A percentile compares a stretch with the other conserved stretches of the same genome.
phyloP scores from a whole-genome alignment of 2,888 invertebrate genomes.

The Hirtodrosophila alboralis region DNA sequence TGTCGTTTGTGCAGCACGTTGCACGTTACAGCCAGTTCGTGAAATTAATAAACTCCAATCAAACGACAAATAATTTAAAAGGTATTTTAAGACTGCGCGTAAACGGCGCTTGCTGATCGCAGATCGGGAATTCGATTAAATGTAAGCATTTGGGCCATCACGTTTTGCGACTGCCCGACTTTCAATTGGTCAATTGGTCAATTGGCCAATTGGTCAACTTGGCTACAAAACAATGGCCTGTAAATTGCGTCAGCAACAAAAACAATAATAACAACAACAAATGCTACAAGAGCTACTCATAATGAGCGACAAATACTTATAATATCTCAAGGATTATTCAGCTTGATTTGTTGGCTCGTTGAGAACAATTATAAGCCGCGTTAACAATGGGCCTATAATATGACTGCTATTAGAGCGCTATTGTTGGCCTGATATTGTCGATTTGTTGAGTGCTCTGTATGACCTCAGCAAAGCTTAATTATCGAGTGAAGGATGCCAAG shows the following conservation, averaged over 20 bases:
- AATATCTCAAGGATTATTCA: conserved; percentile 65
- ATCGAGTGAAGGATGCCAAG: conserved; percentile 29
- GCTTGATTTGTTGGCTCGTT: conserved; percentile 37
- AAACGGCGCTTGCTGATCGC: conserved; percentile 20
- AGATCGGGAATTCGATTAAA: conserved; percentile 26
- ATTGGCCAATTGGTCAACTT: conserved; percentile 38
- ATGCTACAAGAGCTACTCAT: conserved; percentile 16
- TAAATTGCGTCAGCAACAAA: conserved; percentile 48
- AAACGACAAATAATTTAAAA: conserved; percentile 24
- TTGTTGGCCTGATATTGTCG: conserved; percentile 26
- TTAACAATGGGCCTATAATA: conserved; percentile 42
- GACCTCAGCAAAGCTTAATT: conserved; percentile 34
- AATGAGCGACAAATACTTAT: conserved; percentile 51
- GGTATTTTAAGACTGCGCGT: conserved; percentile 39
- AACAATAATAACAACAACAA: conserved; percentile 12
- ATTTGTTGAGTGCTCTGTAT: conserved; percentile 18
- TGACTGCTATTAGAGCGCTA: conserved; percentile 31
- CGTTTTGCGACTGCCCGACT: conserved; percentile 44
- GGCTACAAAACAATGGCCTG: conserved; percentile 56
- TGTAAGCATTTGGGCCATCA: conserved; percentile 66
- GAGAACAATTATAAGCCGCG: conserved; percentile 61
- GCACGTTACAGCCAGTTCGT: conserved; percentile 37
- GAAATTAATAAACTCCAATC: conserved; percentile 59
- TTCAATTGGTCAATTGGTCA: conserved; percentile 48
- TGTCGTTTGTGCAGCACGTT: conserved; percentile 20